Evolutionary conservation across 35 echinoderm and acorn worm species (phyloP).

Genomic region (Strongylocentrotus purpuratus): DNA sequence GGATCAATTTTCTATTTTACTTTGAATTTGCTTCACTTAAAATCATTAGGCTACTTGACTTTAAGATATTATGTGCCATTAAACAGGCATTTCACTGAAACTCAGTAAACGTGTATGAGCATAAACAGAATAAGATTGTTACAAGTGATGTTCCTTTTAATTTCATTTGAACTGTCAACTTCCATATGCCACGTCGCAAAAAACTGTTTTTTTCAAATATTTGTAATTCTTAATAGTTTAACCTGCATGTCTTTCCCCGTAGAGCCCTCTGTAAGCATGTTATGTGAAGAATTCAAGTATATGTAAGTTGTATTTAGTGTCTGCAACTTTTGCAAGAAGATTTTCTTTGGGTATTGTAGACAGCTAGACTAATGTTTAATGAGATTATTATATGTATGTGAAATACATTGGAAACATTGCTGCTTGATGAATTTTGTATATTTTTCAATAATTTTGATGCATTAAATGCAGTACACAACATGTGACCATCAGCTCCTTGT

Average conservation of each 20-base stretch:
- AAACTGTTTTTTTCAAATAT: too few species aligned
- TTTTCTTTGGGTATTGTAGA: not conserved
- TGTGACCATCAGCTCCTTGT: not conserved
- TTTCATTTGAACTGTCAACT: too few species aligned
- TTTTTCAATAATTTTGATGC: not conserved
- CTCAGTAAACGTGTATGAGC: not conserved
- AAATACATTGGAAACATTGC: not conserved
- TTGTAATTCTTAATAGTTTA: too few species aligned
- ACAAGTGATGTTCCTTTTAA: not conserved
- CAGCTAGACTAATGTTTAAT: not conserved
- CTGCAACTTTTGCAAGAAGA: too few species aligned
- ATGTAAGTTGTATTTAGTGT: too few species aligned
- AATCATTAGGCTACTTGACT: too few species aligned
- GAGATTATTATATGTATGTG: not conserved
- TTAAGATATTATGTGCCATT: not conserved
- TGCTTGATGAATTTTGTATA: not conserved
- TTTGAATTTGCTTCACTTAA: not conserved
- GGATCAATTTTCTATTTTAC: too few species aligned
- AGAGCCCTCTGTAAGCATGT: too few species aligned
- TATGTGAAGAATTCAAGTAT: too few species aligned
- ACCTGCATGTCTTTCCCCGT: too few species aligned
- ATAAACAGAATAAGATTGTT: not conserved
- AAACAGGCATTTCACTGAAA: not conserved
- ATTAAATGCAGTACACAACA: not conserved
- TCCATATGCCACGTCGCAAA: too few species aligned